Evolutionary conservation across 2,888 invertebrate species (phyloP), one percentile per base, ranked within the genome.

Genomic region (Gymnosoma rotundatum): DNA sequence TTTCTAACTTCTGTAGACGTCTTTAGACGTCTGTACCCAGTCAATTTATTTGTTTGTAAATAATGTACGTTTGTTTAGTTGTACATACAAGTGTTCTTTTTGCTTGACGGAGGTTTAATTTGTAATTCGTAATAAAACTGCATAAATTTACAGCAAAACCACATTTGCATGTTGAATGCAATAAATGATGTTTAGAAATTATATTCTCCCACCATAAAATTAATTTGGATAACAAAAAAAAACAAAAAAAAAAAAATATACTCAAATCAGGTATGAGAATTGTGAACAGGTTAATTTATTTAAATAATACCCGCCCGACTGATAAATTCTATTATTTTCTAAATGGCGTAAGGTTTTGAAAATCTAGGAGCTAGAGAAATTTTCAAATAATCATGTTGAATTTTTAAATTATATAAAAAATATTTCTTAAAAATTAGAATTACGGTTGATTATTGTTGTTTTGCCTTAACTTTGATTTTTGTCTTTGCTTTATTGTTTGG

Each of bases 131-230:
- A 64, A 79, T 72, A 72, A 73, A 73, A 66, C 58, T 79, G 72
- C 45, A 79, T 70, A 79, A 75, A 83, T 64, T 75, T 76, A 58
- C 58, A 64, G 63, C 52, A 79, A 79, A 83, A 72, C 32, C 72
- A 45, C 80, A 83, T 83, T 83, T 83, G 83, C 83, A 83, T 83
- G 72, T 83, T 63, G 54, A 79, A 48, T 83, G 79, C 70, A 79
- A 60, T 70, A 66, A 75, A 67, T 73, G 58, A 74, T 75, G 75
- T 75, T 74, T 74, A 72, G 70, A 73, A 83, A 79, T 64, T 79
- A 66, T 66, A 76, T 82, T 83, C 83, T 80, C 80, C 79, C 83
- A 83, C 80, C 72, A 78, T 74, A 52, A 74, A 54, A 73, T 10
- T 64, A 36, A 20, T 18, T 67, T 61, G 45, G n/a, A 21, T 45